phyloP scores from a whole-genome alignment of 30 jellyfish, hydroid and myxozoan species.

The Turritopsis dohrnii region DNA sequence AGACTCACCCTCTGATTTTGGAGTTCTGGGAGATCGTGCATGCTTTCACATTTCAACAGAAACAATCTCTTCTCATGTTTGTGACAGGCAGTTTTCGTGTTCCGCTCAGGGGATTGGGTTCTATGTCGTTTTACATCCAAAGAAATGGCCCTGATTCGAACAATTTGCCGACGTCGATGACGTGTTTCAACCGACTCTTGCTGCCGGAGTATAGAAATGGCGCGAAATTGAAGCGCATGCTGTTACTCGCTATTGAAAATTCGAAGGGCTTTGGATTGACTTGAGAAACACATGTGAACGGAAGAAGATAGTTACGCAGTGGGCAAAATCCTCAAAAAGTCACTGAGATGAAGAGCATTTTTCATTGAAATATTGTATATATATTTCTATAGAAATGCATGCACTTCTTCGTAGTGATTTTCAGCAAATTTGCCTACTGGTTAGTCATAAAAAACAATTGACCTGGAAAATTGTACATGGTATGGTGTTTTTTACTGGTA shows the following conservation, averaged over 20 bases:
- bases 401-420: too few relatives aligned
- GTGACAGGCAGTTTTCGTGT: conserved; percentile 97
- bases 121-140: conserved; percentile 66
- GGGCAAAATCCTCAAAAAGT: too few relatives aligned
- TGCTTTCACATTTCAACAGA: conserved; percentile 51
- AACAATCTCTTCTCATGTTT: conserved; percentile 68
- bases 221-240: conserved; percentile 53
- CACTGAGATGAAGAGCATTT: too few relatives aligned
- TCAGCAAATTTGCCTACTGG: too few relatives aligned
- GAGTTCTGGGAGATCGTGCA: conserved; percentile 76
- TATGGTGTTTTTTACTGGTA: too few relatives aligned
- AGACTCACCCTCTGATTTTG: conserved; percentile 48
- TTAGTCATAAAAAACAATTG: too few relatives aligned
- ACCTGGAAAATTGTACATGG: too few relatives aligned
- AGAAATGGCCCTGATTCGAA: conserved; percentile 86
- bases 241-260: conserved; percentile 73
- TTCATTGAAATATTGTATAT: too few relatives aligned
- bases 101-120: conserved; percentile 78
- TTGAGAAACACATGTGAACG: conserved; percentile 27
- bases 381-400: too few relatives aligned
- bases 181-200: conserved; percentile 82
- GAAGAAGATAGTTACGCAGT: too few relatives aligned
- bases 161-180: conserved; percentile 89
- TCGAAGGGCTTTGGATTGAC: conserved; percentile 92
- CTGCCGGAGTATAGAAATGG: conserved; percentile 59